These are phyloP conservation scores for Pentalonia nigronervosa DNA, from an alignment of 1,140 invertebrate genomes.

Conservation along the genomic window DNA sequence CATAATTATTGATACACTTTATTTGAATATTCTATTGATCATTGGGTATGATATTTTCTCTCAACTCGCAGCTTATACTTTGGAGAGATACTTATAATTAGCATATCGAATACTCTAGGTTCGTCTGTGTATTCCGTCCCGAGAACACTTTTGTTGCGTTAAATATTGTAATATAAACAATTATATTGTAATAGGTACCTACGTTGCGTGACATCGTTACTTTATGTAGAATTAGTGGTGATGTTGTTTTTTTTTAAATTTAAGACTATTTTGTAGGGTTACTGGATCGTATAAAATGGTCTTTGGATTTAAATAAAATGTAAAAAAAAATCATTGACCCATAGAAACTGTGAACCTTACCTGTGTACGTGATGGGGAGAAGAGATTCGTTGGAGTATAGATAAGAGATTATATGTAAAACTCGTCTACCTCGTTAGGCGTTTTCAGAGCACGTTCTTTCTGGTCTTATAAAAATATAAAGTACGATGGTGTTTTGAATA, in stretches of 20 bases:
- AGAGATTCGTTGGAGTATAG: too few relatives aligned
- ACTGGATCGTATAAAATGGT: not conserved
- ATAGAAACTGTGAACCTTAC: not conserved
- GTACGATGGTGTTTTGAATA: not conserved
- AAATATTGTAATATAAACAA: not conserved
- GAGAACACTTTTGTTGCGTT: not conserved
- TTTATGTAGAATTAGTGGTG: not conserved
- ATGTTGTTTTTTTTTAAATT: not conserved
- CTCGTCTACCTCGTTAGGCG: not conserved
- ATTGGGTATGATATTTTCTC: not conserved
- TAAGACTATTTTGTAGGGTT: not conserved
- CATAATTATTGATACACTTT: not conserved
- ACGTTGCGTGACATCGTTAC: not conserved
- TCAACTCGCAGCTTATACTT: not conserved
- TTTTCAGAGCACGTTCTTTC: not conserved
- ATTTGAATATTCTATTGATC: not conserved
- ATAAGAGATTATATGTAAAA: too few relatives aligned
- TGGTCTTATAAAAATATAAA: not conserved
- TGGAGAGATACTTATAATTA: not conserved
- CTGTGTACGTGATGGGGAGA: not conserved
- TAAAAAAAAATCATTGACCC: not conserved
- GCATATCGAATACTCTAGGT: not conserved
- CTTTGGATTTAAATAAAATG: not conserved
- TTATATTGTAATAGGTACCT: not conserved
- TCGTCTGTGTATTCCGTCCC: not conserved